Evolutionary conservation across 2,113 vertebrate species (phyloP).

Genomic region (Pteropus alecto): DNA sequence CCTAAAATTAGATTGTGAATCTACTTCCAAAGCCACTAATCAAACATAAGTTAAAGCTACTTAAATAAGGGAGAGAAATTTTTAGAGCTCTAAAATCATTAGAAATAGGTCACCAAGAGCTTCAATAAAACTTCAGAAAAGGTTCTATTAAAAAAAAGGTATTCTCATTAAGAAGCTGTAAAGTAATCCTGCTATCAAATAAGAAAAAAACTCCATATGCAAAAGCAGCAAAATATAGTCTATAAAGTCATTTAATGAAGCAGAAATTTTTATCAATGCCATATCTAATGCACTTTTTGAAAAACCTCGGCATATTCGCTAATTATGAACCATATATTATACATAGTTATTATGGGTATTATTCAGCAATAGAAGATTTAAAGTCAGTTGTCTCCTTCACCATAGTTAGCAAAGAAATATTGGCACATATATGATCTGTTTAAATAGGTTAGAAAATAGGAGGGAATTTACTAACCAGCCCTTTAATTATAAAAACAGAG

Average conservation of each 20-base stretch:
- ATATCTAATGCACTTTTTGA: constrained; percentile 50
- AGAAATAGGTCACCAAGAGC: constrained; percentile 79
- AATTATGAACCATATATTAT: constrained; percentile 64
- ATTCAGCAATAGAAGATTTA: constrained; percentile 64
- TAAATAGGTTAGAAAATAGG: constrained; percentile 69
- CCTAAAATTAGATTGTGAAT: constrained; percentile 80
- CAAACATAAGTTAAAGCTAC: constrained; percentile 71
- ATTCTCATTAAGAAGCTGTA: constrained; percentile 74
- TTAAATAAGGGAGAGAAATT: constrained; percentile 78
- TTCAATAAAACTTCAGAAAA: constrained; percentile 75
- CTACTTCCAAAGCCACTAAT: constrained; percentile 73
- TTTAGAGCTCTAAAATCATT: constrained; percentile 72
- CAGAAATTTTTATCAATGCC: constrained; percentile 57
- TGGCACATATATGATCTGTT: constrained; percentile 46
- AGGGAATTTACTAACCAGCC: constrained; percentile 66
- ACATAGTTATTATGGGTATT: constrained; percentile 62
- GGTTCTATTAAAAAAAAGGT: constrained; percentile 70
- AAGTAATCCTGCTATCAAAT: constrained; percentile 74
- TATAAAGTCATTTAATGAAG: constrained; percentile 72
- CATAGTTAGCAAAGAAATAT: constrained; percentile 62
- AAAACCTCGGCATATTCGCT: constrained; percentile 24
- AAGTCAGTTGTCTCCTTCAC: constrained; percentile 57
- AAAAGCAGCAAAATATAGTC: constrained; percentile 71
- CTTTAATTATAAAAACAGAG: constrained; percentile 62
- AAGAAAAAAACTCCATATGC: constrained; percentile 49